Percentiles rank a stretch among this genome's conserved stretches.
phyloP scores from a whole-genome alignment of 2,797 vertebrate genomes.

The Hylomyscus alleni region DNA sequence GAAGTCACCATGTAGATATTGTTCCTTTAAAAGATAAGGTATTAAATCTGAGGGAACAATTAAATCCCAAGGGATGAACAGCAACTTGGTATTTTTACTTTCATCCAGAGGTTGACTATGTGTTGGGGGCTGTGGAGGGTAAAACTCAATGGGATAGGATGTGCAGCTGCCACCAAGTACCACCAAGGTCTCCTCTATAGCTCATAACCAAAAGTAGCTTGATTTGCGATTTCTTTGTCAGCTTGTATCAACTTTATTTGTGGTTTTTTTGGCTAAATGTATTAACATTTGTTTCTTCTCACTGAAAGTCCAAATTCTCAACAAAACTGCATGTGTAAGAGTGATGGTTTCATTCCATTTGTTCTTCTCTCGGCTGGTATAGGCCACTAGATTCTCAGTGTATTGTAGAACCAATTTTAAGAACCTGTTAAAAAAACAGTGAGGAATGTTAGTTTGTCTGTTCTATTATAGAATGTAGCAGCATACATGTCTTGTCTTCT shows the following conservation, averaged over 20 bases:
- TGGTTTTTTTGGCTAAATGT: constrained; percentile 64
- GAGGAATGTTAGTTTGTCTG: not conserved
- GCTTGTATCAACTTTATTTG: not conserved
- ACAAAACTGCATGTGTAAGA: constrained; percentile 82
- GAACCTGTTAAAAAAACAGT: constrained; percentile 83
- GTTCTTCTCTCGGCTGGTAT: constrained; percentile 87
- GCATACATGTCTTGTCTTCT: not conserved
- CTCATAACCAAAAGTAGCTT: not conserved
- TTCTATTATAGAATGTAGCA: not conserved
- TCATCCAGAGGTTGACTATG: not conserved
- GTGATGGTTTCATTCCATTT: constrained; percentile 86
- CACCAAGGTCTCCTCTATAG: not conserved
- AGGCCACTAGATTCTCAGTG: constrained; percentile 88
- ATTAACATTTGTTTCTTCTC: constrained; percentile 84
- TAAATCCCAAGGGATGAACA: not conserved
- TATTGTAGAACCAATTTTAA: constrained; percentile 88
- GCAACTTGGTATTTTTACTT: not conserved
- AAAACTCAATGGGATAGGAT: not conserved
- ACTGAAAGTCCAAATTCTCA: constrained; percentile 84
- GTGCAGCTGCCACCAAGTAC: not conserved
- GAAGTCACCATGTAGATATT: not conserved
- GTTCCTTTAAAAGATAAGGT: not conserved
- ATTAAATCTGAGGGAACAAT: not conserved
- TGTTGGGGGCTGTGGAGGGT: accelerated
- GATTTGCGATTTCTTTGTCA: not conserved